Conservation (phyloP, 2,797 vertebrate species). For the Leptodactylus fallax region DNA sequence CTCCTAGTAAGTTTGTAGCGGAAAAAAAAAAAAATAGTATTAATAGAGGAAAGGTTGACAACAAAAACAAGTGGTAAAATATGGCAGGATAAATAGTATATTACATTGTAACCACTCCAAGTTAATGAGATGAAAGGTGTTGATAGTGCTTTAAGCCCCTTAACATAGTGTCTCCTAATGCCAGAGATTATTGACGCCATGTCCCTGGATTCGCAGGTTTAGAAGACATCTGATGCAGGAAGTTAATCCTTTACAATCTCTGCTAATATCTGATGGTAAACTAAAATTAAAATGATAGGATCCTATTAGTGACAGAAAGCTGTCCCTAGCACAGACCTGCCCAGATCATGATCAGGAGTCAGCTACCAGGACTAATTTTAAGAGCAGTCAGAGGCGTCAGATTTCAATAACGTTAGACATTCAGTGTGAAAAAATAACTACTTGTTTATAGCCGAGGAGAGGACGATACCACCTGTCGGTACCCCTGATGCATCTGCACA, state of each 20-base stretch:
- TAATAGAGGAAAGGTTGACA: not conserved
- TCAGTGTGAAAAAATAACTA: conserved; percentile 59
- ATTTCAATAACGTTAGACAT: conserved; percentile 57
- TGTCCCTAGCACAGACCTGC: not conserved
- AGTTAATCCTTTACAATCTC: conserved; percentile 25
- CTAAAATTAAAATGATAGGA: conserved; percentile 4
- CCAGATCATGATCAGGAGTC: conserved; percentile 29
- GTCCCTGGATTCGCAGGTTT: conserved; percentile 43
- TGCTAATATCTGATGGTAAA: conserved; percentile 55
- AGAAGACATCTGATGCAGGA: conserved; percentile 33
- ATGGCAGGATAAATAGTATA: not conserved
- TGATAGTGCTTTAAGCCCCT: not conserved
- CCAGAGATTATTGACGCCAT: conserved; percentile 32
- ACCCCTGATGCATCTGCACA: conserved; percentile 53
- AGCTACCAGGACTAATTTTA: conserved; percentile 40
- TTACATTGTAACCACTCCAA: not conserved
- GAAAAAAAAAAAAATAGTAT: not conserved
- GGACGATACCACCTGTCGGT: conserved; percentile 60
- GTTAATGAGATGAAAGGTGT: conserved; percentile 24
- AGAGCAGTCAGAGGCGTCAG: conserved; percentile 43
- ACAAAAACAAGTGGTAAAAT: not conserved
- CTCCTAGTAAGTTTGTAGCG: conserved; percentile 91
- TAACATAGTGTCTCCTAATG: conserved; percentile 22
- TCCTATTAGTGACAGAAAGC: conserved; percentile 27
- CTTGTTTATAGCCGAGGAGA: conserved; percentile 53